Conservation (phyloP, 1,140 invertebrate genomes). For the Monomorium pharaonis region DNA sequence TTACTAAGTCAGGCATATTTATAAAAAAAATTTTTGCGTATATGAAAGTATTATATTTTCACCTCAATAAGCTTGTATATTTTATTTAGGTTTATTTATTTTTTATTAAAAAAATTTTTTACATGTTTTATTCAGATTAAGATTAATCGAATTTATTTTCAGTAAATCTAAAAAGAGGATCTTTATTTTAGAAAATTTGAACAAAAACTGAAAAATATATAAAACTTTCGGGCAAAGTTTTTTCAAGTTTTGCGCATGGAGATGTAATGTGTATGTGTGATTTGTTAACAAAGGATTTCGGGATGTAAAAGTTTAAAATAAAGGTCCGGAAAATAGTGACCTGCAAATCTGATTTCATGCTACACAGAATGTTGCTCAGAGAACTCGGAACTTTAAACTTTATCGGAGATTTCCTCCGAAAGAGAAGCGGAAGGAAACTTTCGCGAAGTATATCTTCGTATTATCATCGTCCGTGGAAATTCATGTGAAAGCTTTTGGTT, state of each 20-base stretch:
- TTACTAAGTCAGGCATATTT: not conserved
- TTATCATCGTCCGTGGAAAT: not conserved
- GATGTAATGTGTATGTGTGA: not conserved
- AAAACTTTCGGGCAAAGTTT: not conserved
- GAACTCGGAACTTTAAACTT: conserved; percentile 12
- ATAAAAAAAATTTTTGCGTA: not conserved
- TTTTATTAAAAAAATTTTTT: not conserved
- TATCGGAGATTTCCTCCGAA: conserved; percentile 18
- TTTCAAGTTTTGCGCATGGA: not conserved
- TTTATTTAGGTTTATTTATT: not conserved
- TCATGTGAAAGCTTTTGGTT: not conserved
- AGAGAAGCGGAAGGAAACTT: conserved; percentile 22
- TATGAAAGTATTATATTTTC: not conserved
- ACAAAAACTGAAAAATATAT: not conserved
- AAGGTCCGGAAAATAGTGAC: not conserved
- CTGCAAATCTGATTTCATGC: conserved; percentile 10
- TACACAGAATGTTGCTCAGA: not conserved
- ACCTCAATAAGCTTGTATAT: not conserved
- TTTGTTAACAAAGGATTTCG: not conserved
- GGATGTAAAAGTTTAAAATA: not conserved
- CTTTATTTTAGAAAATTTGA: not conserved
- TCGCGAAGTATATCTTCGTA: not conserved
- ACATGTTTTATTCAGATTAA: not conserved
- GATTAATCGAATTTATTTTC: not conserved
- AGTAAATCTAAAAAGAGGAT: not conserved